Evolutionary conservation across 2,113 vertebrate genomes (phyloP).

Genomic region (Hirundichthys speculiger): DNA sequence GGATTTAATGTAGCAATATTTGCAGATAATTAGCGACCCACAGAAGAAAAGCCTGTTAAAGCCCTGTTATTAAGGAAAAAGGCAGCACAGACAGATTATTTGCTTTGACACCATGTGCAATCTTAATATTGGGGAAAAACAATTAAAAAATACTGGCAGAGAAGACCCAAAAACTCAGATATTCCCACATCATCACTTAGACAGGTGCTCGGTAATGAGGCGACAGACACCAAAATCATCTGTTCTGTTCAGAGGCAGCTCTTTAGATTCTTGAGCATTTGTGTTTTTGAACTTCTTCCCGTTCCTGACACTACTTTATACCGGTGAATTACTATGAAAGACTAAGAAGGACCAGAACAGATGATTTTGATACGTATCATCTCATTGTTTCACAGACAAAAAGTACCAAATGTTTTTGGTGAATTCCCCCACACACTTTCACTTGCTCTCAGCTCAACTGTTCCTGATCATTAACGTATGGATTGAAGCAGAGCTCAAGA

Average conservation of each 20-base stretch:
- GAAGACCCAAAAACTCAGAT: conserved; percentile 27
- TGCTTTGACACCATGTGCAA: neutral
- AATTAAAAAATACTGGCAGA: too few species aligned
- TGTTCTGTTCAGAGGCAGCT: neutral
- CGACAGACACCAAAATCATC: conserved; percentile 30
- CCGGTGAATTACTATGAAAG: too few species aligned
- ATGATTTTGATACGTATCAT: too few species aligned
- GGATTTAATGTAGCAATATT: neutral
- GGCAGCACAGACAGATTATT: conserved; percentile 12
- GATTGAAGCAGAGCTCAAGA: conserved; percentile 2
- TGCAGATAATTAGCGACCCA: conserved; percentile 20
- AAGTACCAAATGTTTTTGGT: too few species aligned
- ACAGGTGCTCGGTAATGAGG: neutral
- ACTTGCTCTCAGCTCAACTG: neutral
- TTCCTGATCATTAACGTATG: conserved; percentile 3
- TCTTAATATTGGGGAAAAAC: conserved; percentile 13
- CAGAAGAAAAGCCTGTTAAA: conserved; percentile 34
- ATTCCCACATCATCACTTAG: neutral
- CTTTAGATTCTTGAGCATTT: too few species aligned
- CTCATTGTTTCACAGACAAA: too few species aligned
- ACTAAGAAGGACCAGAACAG: too few species aligned
- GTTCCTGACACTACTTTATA: too few species aligned
- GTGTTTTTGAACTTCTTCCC: too few species aligned
- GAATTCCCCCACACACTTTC: too few species aligned
- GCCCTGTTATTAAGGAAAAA: conserved; percentile 31